Conservation (phyloP, 2,797 vertebrate genomes). For the Xiphorhynchus erythropygius region DNA sequence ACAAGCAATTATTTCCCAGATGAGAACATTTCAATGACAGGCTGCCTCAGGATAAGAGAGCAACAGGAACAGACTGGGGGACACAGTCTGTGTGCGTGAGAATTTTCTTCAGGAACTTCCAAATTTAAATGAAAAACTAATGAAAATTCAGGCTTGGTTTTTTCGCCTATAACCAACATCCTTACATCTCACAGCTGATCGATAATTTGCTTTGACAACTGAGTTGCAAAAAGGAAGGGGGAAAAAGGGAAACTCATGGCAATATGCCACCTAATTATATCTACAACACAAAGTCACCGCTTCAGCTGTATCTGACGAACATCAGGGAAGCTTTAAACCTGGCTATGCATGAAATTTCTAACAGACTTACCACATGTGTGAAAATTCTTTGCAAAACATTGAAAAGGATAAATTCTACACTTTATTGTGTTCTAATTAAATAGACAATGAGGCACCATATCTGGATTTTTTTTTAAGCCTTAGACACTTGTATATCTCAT, state of each 20-base stretch:
- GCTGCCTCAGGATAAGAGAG: background rate
- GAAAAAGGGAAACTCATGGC: slow-evolving; percentile 18
- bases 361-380: slow-evolving; percentile 54
- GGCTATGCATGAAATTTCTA: slow-evolving; percentile 62
- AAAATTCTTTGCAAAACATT: slow-evolving; percentile 56
- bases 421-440: slow-evolving; percentile 65
- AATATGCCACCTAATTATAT: slow-evolving; percentile 57
- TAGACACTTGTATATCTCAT: background rate
- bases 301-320: slow-evolving; percentile 39
- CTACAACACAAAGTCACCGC: slow-evolving; percentile 41
- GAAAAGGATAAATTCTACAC: slow-evolving; percentile 25
- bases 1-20: slow-evolving; percentile 2
- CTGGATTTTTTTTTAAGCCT: background rate
- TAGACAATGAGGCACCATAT: slow-evolving; percentile 37
- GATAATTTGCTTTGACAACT: slow-evolving; percentile 55
- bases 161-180: background rate
- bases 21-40: background rate
- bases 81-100: background rate
- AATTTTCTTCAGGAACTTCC: background rate
- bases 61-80: background rate
- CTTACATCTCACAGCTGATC: slow-evolving; percentile 12
- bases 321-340: slow-evolving; percentile 56
- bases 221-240: background rate
- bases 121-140: background rate
- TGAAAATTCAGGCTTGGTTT: slow-evolving; percentile 3